Conservation (phyloP, 2,888 invertebrate genomes). For the Dolichopus griseipennis region DNA sequence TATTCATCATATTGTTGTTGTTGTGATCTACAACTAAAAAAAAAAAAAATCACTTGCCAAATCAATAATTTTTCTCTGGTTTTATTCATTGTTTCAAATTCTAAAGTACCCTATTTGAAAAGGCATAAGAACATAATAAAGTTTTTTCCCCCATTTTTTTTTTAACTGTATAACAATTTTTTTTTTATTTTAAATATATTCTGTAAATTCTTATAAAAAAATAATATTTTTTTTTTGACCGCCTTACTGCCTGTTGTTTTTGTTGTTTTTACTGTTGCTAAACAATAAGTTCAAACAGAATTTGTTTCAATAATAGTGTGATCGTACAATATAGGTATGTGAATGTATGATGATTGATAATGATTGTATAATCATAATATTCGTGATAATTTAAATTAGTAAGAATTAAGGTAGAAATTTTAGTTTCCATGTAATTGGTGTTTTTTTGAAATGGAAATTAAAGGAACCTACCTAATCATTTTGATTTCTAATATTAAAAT, state of each 20-base stretch:
- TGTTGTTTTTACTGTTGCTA: background rate
- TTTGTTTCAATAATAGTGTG: background rate
- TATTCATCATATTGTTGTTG: background rate
- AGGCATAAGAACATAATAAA: background rate
- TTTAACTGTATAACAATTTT: background rate
- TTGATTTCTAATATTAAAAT: too few relatives aligned
- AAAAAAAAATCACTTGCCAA: slow-evolving; percentile 4
- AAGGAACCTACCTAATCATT: too few relatives aligned
- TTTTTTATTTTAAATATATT: background rate
- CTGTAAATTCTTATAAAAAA: background rate
- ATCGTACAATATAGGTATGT: too few relatives aligned
- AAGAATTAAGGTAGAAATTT: background rate
- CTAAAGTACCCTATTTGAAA: background rate
- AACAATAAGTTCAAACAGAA: background rate
- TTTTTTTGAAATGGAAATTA: too few relatives aligned
- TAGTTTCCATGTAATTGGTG: background rate
- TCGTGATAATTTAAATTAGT: background rate
- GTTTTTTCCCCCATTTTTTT: background rate
- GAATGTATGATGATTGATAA: too few relatives aligned
- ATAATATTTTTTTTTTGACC: background rate
- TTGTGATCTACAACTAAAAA: background rate
- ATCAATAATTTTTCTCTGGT: background rate
- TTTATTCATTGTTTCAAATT: background rate
- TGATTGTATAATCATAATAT: too few relatives aligned
- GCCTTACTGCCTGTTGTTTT: background rate